Evolutionary conservation across 1,140 invertebrate species (phyloP), one percentile per base, ranked within the genome.

Genomic region (Papilio aristodemus): DNA sequence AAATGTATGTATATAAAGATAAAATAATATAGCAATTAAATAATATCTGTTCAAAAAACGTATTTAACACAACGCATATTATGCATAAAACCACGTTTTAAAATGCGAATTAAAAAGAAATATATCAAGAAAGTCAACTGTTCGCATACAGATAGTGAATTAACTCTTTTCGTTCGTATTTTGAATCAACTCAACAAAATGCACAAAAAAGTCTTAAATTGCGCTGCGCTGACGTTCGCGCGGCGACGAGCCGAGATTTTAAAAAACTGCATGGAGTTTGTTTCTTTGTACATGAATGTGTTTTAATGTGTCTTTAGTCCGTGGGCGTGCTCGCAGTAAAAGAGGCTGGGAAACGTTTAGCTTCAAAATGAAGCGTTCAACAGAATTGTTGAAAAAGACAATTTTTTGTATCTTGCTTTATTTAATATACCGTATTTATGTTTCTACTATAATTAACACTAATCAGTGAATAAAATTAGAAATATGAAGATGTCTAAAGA

Each of bases 151-250:
- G 19, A 50, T 50, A 50, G 22, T 17, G 8, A 22, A 50, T 50
- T 50, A 50, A 50, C 10, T 22, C 19, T 10, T 9, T 22, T 50
- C 46, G 46, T 50, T 50, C 19, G 17, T 22, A 22, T 50, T 50
- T 22, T 19, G 19, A 50, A 50, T 50, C 22, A 50, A 54, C 10
- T 25, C 46, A 10, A 54, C 46, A 17, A 54, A 50, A 50, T n/a
- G n/a, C 27, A 50, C 22, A 54, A 54, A 54, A 10, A 19, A 54
- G 46, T 54, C 22, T 54, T 22, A 54, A 54, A 54, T 54, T 22
- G 19, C 22, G 2, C 8, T 4, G 4, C 19, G 10, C 11, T 10
- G 27, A 2, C 2, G 27, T 32, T 54, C 10, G 9, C 17, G 43
- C 43, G 14, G 43, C 17, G 7, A 19, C 19, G 17, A 13, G n/a